These are phyloP conservation scores for Melanotaenia nigrans DNA, from an alignment of 2,797 vertebrate species.

Conservation along the genomic window DNA sequence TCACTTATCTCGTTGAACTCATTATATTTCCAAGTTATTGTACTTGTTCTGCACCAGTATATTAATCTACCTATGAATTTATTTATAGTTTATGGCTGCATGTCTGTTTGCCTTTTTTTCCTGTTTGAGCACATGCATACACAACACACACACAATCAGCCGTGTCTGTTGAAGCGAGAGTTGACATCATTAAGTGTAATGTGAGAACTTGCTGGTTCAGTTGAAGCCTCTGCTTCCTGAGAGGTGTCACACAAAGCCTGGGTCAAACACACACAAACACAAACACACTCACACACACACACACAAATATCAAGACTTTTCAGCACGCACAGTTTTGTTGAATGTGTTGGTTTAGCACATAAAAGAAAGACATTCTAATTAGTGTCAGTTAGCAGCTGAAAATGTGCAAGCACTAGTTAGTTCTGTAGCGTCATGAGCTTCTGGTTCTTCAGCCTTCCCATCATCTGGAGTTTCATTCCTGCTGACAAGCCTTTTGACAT, in stretches of 20 bases:
- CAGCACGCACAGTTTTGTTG: constrained; percentile 3
- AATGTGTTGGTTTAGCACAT: constrained; percentile 28
- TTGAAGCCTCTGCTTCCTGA: constrained; percentile 58
- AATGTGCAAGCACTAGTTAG: background rate
- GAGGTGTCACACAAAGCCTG: constrained; percentile 44
- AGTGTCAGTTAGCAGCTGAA: background rate
- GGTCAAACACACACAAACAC: constrained; percentile 1
- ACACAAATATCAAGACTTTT: background rate
- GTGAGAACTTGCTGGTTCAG: constrained; percentile 60
- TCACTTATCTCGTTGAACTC: constrained; percentile 15
- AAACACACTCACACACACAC: too few relatives aligned
- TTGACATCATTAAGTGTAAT: constrained; percentile 64
- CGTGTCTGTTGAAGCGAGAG: constrained; percentile 50
- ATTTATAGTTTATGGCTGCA: constrained; percentile 26
- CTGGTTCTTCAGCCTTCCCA: background rate
- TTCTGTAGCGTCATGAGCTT: background rate
- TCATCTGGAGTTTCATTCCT: background rate
- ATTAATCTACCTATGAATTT: constrained; percentile 11
- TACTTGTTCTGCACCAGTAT: constrained; percentile 22
- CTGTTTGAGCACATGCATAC: constrained; percentile 7
- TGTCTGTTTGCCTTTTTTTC: constrained; percentile 21
- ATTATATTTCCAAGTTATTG: constrained; percentile 16
- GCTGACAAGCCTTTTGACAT: constrained; percentile 12
- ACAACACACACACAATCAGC: constrained; percentile 22
- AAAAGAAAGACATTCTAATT: background rate